Conservation (phyloP, 2,797 vertebrate genomes). For the Ctenochaetus hawaiiensis region DNA sequence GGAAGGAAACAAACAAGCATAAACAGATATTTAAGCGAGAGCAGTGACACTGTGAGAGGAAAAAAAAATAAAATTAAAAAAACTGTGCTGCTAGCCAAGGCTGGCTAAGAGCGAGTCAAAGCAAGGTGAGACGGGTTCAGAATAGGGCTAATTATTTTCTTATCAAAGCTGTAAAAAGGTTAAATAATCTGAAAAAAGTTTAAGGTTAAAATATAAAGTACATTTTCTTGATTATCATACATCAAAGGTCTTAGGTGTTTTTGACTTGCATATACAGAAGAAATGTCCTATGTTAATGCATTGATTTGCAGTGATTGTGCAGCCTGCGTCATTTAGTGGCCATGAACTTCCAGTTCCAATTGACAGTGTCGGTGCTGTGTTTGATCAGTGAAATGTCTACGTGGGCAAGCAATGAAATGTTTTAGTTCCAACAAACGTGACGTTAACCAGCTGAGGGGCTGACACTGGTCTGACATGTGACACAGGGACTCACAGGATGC, state of each 20-base stretch:
- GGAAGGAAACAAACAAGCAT: conserved; percentile 62
- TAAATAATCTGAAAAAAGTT: neutral
- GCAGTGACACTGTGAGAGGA: conserved; percentile 24
- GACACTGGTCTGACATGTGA: too few species aligned
- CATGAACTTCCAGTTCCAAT: neutral
- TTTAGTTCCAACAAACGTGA: too few species aligned
- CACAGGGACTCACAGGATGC: too few species aligned
- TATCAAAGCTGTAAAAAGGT: conserved; percentile 20
- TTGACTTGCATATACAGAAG: neutral
- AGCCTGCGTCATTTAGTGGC: neutral
- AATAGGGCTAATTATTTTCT: conserved; percentile 24
- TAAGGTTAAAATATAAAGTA: too few species aligned
- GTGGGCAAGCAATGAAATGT: neutral
- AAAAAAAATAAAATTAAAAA: conserved; percentile 38
- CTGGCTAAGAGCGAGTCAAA: conserved; percentile 7
- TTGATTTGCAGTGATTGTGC: neutral
- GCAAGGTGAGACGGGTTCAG: conserved; percentile 10
- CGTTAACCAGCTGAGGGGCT: too few species aligned
- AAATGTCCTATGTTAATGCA: neutral
- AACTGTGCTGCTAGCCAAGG: conserved; percentile 19
- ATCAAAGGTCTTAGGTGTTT: neutral
- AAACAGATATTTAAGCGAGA: conserved; percentile 58
- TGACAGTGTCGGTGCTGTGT: neutral
- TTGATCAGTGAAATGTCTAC: neutral
- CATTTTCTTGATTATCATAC: too few species aligned